phyloP scores from a whole-genome alignment of 2,113 vertebrate species.

The Pelecanus crispus region DNA sequence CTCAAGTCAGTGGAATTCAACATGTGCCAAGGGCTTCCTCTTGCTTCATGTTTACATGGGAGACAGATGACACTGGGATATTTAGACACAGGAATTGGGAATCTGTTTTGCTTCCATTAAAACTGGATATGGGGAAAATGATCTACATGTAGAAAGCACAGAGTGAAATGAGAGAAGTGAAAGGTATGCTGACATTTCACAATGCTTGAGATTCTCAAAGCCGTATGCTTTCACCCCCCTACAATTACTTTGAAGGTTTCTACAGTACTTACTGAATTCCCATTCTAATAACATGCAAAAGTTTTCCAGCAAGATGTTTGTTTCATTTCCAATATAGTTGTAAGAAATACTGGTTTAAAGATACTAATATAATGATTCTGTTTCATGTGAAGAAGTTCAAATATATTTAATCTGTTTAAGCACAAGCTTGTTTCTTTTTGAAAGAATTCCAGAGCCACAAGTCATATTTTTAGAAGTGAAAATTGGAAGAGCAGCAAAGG shows the following conservation, averaged over 20 bases:
- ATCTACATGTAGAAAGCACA: neutral
- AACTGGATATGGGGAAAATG: neutral
- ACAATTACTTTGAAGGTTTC: neutral
- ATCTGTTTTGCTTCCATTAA: neutral
- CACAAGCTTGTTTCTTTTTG: neutral
- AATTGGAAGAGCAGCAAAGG: neutral
- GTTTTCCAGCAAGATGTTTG: neutral
- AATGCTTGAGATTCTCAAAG: neutral
- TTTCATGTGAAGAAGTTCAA: neutral
- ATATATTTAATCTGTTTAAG: neutral
- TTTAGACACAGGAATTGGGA: neutral
- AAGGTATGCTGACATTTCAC: neutral
- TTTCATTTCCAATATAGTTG: neutral
- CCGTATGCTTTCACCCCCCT: neutral
- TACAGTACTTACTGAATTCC: neutral
- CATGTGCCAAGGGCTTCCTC: neutral
- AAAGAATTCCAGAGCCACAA: neutral
- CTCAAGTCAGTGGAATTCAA: neutral
- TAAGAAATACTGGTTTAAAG: neutral
- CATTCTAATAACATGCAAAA: neutral
- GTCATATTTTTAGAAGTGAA: neutral
- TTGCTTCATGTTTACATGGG: neutral
- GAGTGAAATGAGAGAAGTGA: neutral
- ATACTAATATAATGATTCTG: neutral
- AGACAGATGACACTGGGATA: neutral